Base-by-base conservation (phyloP, 2,113 vertebrate genomes). In the Maccullochella peelii region DNA sequence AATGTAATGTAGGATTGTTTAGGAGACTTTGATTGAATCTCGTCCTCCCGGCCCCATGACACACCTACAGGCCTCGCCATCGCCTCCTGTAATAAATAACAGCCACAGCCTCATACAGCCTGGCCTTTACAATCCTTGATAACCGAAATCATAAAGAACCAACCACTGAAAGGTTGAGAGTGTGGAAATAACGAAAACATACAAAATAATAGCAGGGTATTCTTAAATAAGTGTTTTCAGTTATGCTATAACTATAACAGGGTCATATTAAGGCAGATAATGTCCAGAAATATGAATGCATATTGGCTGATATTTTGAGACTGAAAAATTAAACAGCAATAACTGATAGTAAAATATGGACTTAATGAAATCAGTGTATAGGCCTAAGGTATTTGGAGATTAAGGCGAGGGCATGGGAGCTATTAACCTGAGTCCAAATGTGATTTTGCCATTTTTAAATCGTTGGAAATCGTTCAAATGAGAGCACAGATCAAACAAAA, bases 51-150 rank as follows among this genome's bases (percentile, higher is more conserved):
- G 20, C 38, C 5, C 6, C 44, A 3, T 58, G 50, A 72, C n/a
- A 30, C 67, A 8, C 10, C 23, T 68, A 47, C 63, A 67, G 80
- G 78, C 89, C 69, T 77, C 88, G 88, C 86, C 89, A 85, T 92
- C 92, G 83, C 88, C 68, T 90, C 88, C 80, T 66, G 79, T 94
- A 91, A 94, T 95, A 93, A 95, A 96, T 94, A 93, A 94, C 92
- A 92, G 62, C 20, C 61, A 20, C 49, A 12, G 66, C 52, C 63
- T 74, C 79, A 84, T 82, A 88, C 21, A 18, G 47, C 44, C 18
- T 15, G 50, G 38, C 38, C 25, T 52, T 68, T 20, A 67, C 15
- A 14, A 33, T 12, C 14, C 20, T 12, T 61, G 36, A 68, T 52
- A 59, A 73, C 30, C 14, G 16, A 25, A 33, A 33, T 15, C 16